phyloP scores from a whole-genome alignment of 2,888 invertebrate species.

The Nowickia ferox region DNA sequence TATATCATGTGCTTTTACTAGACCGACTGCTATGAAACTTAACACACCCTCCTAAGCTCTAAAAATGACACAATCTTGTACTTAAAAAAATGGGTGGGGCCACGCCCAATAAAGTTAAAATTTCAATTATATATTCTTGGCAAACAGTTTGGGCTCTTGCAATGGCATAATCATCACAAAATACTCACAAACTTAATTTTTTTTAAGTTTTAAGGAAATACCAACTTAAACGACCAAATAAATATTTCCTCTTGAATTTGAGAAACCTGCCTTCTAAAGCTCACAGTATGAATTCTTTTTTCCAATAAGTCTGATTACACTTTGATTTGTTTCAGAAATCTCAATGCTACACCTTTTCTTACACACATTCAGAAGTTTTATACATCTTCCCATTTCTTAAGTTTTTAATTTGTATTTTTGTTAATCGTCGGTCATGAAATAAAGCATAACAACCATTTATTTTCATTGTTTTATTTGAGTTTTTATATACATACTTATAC shows the following conservation, averaged over 20 bases:
- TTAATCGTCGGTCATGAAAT: slow-evolving; percentile 74
- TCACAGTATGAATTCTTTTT: not conserved
- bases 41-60: no score
- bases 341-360: slow-evolving; percentile 1
- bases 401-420: slow-evolving; percentile 67
- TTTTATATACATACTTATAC: not conserved
- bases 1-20: no score
- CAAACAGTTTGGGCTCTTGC: no score
- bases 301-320: slow-evolving; percentile 1
- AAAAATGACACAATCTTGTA: no score
- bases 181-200: no score
- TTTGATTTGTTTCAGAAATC: slow-evolving; percentile 1
- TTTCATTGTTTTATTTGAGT: slow-evolving; percentile 34
- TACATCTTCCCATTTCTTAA: not conserved
- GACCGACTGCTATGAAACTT: no score
- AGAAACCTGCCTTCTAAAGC: not conserved
- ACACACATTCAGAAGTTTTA: not conserved
- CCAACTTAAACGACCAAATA: no score
- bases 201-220: no score
- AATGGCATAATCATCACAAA: no score
- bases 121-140: no score
- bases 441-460: slow-evolving; percentile 64
- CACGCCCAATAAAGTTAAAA: no score
- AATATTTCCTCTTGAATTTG: not conserved
- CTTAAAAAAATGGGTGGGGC: no score